These are phyloP conservation scores for Prosapia bicincta DNA, from an alignment of 2,888 invertebrate species.

Conservation along the genomic window DNA sequence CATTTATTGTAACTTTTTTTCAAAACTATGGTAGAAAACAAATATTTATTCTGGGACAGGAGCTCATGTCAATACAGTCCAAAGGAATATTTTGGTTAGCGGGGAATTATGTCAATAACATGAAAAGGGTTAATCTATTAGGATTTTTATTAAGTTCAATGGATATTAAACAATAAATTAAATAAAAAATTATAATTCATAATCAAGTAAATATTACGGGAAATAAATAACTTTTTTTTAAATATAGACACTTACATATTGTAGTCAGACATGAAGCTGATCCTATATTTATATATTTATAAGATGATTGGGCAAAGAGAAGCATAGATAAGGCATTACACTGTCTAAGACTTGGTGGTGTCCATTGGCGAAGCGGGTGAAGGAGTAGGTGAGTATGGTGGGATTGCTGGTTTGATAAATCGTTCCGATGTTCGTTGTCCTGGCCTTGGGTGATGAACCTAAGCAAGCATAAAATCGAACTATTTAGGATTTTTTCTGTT, in stretches of 20 bases:
- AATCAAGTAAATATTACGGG: no score
- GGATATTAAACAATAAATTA: no score
- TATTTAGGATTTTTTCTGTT: not conserved
- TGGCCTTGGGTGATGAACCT: slow-evolving; percentile 26
- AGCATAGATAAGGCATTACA: not conserved
- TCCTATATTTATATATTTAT: not conserved
- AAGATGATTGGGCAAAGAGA: not conserved
- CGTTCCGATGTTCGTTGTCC: slow-evolving; percentile 70
- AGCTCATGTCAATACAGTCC: no score
- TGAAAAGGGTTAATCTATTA: no score
- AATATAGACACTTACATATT: not conserved
- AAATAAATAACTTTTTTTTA: no score
- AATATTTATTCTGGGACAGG: no score
- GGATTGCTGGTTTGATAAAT: slow-evolving; percentile 84
- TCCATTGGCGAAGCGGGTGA: slow-evolving; percentile 39
- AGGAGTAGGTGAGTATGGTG: slow-evolving; percentile 45
- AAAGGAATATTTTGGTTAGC: no score
- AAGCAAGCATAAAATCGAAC: not conserved
- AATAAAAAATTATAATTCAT: no score
- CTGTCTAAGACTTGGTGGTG: slow-evolving; percentile 33
- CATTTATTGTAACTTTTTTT: no score
- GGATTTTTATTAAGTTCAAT: no score
- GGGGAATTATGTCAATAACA: no score
- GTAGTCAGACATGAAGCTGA: not conserved
- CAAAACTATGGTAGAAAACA: no score